These are phyloP conservation scores for Mesocentrotus franciscanus DNA, from an alignment of 53 echinoderm and acorn worm species.

Conservation along the genomic window DNA sequence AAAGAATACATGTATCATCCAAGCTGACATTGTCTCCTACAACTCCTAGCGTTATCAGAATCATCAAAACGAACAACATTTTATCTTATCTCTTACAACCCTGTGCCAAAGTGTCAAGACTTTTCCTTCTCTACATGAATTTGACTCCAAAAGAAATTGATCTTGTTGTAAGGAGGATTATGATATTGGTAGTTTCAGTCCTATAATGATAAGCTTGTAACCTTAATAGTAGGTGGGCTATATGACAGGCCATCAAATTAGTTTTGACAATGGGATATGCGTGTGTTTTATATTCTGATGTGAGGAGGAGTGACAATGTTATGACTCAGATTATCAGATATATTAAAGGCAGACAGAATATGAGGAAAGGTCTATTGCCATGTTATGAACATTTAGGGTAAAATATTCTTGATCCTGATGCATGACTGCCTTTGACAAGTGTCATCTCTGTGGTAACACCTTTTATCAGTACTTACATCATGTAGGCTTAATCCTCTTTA, in stretches of 20 bases:
- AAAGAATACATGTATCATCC: too few species aligned
- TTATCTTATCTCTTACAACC: neutral
- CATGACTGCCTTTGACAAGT: neutral
- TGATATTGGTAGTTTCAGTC: neutral
- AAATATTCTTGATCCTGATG: neutral
- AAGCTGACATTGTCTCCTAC: too few species aligned
- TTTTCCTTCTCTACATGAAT: neutral
- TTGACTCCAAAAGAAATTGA: neutral
- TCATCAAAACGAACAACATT: too few species aligned
- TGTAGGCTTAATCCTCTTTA: too few species aligned
- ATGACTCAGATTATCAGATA: conserved; percentile 10
- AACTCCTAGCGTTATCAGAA: too few species aligned
- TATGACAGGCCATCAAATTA: conserved; percentile 2
- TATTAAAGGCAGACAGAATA: neutral
- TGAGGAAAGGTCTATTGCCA: neutral
- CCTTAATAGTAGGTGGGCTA: conserved; percentile 13
- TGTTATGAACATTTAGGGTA: neutral
- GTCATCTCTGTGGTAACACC: neutral
- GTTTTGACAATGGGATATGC: conserved; percentile 24
- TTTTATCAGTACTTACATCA: too few species aligned
- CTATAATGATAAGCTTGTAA: neutral
- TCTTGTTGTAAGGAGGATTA: conserved; percentile 13
- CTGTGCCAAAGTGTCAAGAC: neutral
- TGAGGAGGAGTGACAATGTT: neutral
- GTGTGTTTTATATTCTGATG: conserved; percentile 19